Evolutionary conservation across 1,140 invertebrate species (phyloP), one percentile per base, ranked within the genome.

Genomic region (Halesus radiatus): DNA sequence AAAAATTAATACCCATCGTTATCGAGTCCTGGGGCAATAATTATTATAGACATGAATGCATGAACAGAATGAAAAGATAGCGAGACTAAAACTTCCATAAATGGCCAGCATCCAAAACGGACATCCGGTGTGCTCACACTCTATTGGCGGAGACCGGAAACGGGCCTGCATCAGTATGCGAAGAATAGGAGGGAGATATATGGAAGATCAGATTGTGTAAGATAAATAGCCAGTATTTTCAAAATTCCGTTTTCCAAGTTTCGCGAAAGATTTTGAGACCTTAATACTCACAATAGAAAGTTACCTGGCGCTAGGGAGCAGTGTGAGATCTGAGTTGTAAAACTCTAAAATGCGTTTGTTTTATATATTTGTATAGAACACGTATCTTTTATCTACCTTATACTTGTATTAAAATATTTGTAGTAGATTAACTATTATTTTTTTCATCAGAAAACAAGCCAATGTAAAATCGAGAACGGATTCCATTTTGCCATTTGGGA

Each of bases 41-140:
- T 32, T 66, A 29, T n/a, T 66, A 29, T 66, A 16, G 22, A 29
- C 29, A 66, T 26, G 20, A 23, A 10, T 26, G 29, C 62, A 29
- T 16, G 62, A 8, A 66, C 29, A 26, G 62, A 66, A 60, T 60
- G 18, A 66, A 66, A 26, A 37, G 22, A 66, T 32, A 66, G 62
- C 5, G 13, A 66, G 22, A 66, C 22, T 26, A 29, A 66, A 66
- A 66, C 29, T 26, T 26, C 62, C 62, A 66, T 29, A 32, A 66
- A 66, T 66, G 62, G 62, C 26, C 16, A 22, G 4, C 62, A 16
- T 66, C 62, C 62, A 66, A 66, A 66, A 66, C 62, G 62, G 62
- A 66, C 62, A 26, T 66, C 62, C 62, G 62, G 62, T 66, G 15
- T n/a, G 62, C 62, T 66, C 62, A 29, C 62, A 66, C 62, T 66